These are phyloP conservation scores for Neoseiulus cucumeris DNA, from an alignment of 1,140 invertebrate genomes.

Conservation along the genomic window DNA sequence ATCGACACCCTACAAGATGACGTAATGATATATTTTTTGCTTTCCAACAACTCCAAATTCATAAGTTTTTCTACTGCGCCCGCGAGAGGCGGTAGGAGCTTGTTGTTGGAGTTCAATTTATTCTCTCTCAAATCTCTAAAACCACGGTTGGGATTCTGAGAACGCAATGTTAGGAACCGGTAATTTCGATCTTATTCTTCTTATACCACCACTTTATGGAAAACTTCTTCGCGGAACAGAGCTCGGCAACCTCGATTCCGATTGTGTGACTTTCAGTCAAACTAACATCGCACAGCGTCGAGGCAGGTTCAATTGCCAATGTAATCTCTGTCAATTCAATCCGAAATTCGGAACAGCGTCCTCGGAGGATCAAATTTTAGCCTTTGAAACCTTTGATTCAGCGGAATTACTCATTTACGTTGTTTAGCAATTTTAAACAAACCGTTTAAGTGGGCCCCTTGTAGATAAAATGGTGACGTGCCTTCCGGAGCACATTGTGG, in stretches of 20 bases:
- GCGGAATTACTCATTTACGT: slow-evolving; percentile 1
- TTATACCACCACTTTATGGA: too few relatives aligned
- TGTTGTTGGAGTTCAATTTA: too few relatives aligned
- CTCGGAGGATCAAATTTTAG: not conserved
- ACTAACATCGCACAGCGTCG: not conserved
- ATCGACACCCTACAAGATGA: too few relatives aligned
- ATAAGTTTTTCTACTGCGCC: too few relatives aligned
- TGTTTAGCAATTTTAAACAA: slow-evolving; percentile 11
- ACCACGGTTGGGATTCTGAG: too few relatives aligned
- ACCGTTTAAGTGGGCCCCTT: slow-evolving; percentile 4
- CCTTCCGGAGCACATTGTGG: not conserved
- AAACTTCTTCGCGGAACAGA: not conserved
- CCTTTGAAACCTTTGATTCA: not conserved
- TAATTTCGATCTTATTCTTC: too few relatives aligned
- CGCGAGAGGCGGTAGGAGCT: too few relatives aligned
- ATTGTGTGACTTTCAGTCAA: not conserved
- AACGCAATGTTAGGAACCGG: too few relatives aligned
- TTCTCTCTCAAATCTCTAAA: too few relatives aligned
- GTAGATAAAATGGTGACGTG: not conserved
- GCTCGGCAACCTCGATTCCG: not conserved
- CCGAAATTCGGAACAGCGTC: not conserved
- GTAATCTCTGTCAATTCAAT: not conserved
- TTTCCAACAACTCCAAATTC: too few relatives aligned
- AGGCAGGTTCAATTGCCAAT: not conserved
- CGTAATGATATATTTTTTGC: too few relatives aligned